Percentiles rank a stretch among this genome's conserved stretches.
These are phyloP conservation scores for Scaptomyza pallida DNA, from an alignment of 1,140 invertebrate genomes.

Conservation along the genomic window DNA sequence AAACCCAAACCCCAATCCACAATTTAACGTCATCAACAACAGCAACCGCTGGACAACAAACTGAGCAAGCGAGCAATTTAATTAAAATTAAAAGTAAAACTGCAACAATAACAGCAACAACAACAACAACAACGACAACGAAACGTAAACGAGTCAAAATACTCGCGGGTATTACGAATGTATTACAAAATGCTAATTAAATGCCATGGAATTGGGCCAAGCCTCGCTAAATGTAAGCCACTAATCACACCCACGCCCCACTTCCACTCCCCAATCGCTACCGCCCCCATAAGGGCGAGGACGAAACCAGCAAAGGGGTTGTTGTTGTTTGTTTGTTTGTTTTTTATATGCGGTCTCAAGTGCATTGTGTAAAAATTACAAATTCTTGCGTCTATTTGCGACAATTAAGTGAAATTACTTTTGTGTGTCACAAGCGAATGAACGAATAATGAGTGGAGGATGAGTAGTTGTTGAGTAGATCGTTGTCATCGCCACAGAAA, in stretches of 20 bases:
- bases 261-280: too few relatives aligned
- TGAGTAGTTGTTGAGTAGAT: conserved; percentile 2
- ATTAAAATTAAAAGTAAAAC: conserved; percentile 71
- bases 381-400: conserved; percentile 68
- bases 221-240: conserved; percentile 58
- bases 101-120: conserved; percentile 13
- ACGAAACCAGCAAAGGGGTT: neutral
- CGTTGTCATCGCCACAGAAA: conserved; percentile 8
- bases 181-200: conserved; percentile 82
- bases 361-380: conserved; percentile 51
- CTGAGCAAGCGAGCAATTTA: conserved; percentile 34
- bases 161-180: conserved; percentile 69
- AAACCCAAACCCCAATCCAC: conserved; percentile 9
- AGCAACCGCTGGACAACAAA: conserved; percentile 16
- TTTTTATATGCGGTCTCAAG: conserved; percentile 33
- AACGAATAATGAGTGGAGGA: conserved; percentile 1
- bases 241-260: conserved; percentile 64
- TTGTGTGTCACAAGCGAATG: conserved; percentile 38
- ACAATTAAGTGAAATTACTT: conserved; percentile 72
- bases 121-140: too few relatives aligned
- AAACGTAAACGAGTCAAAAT: conserved; percentile 45
- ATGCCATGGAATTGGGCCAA: conserved; percentile 74
- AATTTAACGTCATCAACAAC: conserved; percentile 8
- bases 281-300: conserved; percentile 15
- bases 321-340: conserved; percentile 6